Percentiles rank a stretch among this genome's conserved stretches.
These are phyloP conservation scores for Hyperopisus bebe DNA, from an alignment of 2,113 vertebrate genomes.

Conservation along the genomic window DNA sequence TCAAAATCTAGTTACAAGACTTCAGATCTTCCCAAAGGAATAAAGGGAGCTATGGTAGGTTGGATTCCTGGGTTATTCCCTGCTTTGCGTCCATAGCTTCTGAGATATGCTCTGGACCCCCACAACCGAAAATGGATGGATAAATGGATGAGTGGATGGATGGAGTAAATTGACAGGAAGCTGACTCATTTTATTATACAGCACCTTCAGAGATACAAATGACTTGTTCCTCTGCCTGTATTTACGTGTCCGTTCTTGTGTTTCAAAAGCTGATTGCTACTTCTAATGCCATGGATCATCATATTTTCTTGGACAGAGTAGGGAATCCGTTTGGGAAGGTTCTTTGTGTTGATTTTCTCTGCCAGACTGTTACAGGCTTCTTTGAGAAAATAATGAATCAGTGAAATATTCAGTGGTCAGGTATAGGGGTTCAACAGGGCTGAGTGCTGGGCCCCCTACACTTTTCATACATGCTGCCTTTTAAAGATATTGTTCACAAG, in stretches of 20 bases:
- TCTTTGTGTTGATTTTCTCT: background rate
- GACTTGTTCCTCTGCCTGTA: background rate
- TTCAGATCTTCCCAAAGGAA: background rate
- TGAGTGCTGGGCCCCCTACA: background rate
- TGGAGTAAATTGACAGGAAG: background rate
- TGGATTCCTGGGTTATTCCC: background rate
- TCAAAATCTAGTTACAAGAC: background rate
- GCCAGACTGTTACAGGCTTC: background rate
- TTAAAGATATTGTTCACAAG: background rate
- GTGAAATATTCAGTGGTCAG: background rate
- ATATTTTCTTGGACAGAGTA: background rate
- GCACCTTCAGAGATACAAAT: background rate
- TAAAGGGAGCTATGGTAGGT: background rate
- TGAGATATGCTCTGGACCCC: background rate
- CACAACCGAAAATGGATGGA: background rate
- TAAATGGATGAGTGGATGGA: background rate
- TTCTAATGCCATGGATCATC: background rate
- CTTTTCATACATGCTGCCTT: background rate
- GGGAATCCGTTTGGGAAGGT: background rate
- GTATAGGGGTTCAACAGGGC: background rate
- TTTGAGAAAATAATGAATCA: background rate
- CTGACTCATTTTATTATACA: background rate
- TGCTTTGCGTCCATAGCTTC: background rate
- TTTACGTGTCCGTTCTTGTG: background rate
- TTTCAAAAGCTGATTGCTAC: background rate